Percentiles rank a stretch among this genome's conserved stretches.
phyloP scores from a whole-genome alignment of 2,888 invertebrate species.

The Drosophila monieri region DNA sequence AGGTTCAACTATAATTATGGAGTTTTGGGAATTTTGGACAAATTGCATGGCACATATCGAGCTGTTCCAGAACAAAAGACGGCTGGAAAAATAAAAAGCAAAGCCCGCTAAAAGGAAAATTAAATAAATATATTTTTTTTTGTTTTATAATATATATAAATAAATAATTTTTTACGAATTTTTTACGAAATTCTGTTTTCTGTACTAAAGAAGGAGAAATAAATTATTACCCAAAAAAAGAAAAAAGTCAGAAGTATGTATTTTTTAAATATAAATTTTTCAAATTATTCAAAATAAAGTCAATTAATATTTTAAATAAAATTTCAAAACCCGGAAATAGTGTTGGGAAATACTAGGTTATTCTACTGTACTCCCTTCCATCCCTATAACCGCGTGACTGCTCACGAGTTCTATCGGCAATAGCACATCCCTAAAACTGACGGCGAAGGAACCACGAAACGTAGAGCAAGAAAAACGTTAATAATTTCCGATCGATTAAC shows the following conservation, averaged over 20 bases:
- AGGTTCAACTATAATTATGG: slow-evolving; percentile 94
- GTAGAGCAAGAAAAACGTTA: slow-evolving; percentile 3
- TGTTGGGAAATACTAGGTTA: neutral
- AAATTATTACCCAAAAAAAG: no score
- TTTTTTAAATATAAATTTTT: neutral
- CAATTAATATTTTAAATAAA: neutral
- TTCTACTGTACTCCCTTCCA: neutral
- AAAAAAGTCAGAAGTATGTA: neutral
- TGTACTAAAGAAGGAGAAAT: no score
- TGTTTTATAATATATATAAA: neutral
- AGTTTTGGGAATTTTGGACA: slow-evolving; percentile 91
- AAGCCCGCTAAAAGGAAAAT: slow-evolving; percentile 24
- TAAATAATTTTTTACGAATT: slow-evolving; percentile 2
- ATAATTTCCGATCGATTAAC: slow-evolving; percentile 7
- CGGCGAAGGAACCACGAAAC: slow-evolving; percentile 9
- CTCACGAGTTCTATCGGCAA: neutral
- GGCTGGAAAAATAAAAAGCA: slow-evolving; percentile 8
- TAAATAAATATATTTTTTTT: slow-evolving; percentile 3
- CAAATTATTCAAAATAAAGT: neutral
- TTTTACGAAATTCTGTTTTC: neutral
- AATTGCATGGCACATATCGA: slow-evolving; percentile 92
- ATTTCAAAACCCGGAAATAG: neutral
- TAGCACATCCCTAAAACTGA: slow-evolving; percentile 2
- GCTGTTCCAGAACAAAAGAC: slow-evolving; percentile 49
- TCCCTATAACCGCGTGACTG: neutral